phyloP scores from a whole-genome alignment of 1,140 invertebrate genomes.

The Whitmania pigra region DNA sequence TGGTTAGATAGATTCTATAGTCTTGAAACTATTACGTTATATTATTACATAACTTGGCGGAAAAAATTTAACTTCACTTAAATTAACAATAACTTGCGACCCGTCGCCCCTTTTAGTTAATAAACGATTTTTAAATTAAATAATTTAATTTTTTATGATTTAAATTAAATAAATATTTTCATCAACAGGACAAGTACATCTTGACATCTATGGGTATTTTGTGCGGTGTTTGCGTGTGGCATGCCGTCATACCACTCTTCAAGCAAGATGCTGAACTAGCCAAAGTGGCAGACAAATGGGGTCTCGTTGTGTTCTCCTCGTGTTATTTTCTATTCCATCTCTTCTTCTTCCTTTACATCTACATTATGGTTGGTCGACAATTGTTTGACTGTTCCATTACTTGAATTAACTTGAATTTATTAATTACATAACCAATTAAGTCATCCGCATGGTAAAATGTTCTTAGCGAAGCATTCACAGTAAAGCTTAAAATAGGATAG shows the following conservation, averaged over 20 bases:
- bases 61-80: not conserved
- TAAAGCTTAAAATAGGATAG: not conserved
- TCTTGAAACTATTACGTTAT: not conserved
- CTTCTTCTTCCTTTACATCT: constrained; percentile 25
- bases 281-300: constrained; percentile 18
- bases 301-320: constrained; percentile 16
- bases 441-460: not conserved
- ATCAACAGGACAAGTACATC: constrained; percentile 29
- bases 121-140: too few relatives aligned
- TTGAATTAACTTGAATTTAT: not conserved
- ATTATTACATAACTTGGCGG: not conserved
- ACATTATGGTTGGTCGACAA: constrained; percentile 18
- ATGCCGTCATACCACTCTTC: constrained; percentile 26
- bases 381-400: not conserved
- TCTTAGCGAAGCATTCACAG: not conserved
- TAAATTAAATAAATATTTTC: not conserved
- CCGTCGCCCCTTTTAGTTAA: too few relatives aligned
- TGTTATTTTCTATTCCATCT: constrained; percentile 25
- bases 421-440: not conserved
- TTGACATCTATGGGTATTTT: constrained; percentile 28
- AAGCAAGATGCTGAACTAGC: constrained; percentile 17
- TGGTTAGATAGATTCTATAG: too few relatives aligned
- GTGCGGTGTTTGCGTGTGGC: constrained; percentile 28
- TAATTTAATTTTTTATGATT: too few relatives aligned
- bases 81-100: not conserved